Evolutionary conservation across 2,888 invertebrate species (phyloP), one percentile per base, ranked within the genome.

Genomic region (Drosophila pullipes): DNA sequence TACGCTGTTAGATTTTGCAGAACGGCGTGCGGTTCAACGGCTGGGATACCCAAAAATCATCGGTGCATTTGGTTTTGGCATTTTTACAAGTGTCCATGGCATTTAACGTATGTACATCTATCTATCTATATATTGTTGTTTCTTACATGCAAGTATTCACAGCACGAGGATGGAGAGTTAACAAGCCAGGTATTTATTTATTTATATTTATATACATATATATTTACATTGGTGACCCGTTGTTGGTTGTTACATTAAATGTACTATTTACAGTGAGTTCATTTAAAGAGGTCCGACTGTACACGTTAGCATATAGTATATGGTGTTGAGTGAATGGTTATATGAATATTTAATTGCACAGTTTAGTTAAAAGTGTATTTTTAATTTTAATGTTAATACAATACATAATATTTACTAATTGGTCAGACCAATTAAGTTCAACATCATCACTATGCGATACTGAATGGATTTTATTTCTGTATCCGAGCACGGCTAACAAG

Each of bases 301-400:
- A 53, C 16, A 62, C 25, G 18, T 30, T 59, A 58, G 78, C 16
- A 53, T 79, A 81, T 79, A 84, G 82, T 83, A 81, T 83, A 80
- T 85, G 91, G 87, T 82, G 76, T 83, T 85, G 74, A 83, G 81
- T 83, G 85, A 76, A 75, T 70, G 64, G 69, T 69, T 70, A 65
- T 57, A 60, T 54, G 70, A 59, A 72, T 25, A 69, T 57, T 33
- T 60, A 55, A 28, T 60, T 50, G 50, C 59, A 50, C 9, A n/a
- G 58, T 72, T 28, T 22, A 41, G 75, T 57, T 70, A 65, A 37
- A 47, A 16, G 37, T 65, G 49, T 49, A 25, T 64, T n/a, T 41
- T 54, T 63, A 58, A 53, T 49, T 31, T 37, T 31, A 50, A n/a
- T 41, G 52, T 25, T 37, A 58, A 22, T 9, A 52, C 22, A 33